Base-by-base conservation (phyloP, 2,113 vertebrate species). In the Nothoprocta pentlandii region DNA sequence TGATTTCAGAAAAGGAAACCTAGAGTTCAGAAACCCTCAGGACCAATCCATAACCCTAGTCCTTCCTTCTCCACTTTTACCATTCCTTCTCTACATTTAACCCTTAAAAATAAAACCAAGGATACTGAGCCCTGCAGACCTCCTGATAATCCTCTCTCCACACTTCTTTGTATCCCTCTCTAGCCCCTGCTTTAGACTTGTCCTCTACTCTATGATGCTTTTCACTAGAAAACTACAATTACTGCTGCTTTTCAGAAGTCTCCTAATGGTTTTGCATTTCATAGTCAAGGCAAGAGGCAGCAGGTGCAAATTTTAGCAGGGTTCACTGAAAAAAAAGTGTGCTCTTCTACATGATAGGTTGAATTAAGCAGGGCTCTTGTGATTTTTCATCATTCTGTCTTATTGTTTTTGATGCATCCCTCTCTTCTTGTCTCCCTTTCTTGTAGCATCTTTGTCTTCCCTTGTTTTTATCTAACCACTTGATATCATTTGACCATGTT, bases 391-490 rank as follows among this genome's bases (percentile, higher is more conserved):
- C 12, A 59, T 67, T 53, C 8, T 78, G 22, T 56, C 47, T 86
- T 68, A 42, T 62, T 42, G 80, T 83, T 13, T 74, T 54, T 78
- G 20, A 21, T 78, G 25, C 32, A 23, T 85, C 51, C 2, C 8
- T 64, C 61, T 86, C 54, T 87, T 88, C 58, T n/a, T 6, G 0
- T 79, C 17, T 88, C 80, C 41, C 3, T 77, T 90, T 80, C 49
- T 21, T 14, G 80, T 51, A 59, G 39, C 6, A 39, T 78, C 46
- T 83, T 73, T 42, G 16, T 74, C 26, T 84, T 77, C 63, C 47
- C 32, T 61, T 78, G 25, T 80, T 94, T 83, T 83, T 85, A 51
- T 80, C 58, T 80, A 86, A 84, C 8, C 20, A 68, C 90, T 83
- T 82, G 59, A 42, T 80, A 82, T 30, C 41, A 63, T 66, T 92